These are phyloP conservation scores for Elegia similella DNA, from an alignment of 2,888 invertebrate genomes.

Conservation along the genomic window DNA sequence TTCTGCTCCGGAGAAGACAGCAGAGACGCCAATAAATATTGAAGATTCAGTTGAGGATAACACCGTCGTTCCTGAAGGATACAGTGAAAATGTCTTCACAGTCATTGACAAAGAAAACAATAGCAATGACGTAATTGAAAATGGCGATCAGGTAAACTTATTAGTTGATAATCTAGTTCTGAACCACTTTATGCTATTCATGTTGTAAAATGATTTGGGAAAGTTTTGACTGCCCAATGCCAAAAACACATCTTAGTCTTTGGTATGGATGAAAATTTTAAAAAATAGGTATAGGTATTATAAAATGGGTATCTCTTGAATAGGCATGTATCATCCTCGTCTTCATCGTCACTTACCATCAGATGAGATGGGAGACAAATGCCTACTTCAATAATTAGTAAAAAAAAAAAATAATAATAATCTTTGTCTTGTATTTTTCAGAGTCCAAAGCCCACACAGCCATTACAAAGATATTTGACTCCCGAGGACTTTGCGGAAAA, in stretches of 20 bases:
- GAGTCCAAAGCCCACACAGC: conserved; percentile 30
- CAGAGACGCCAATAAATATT: conserved; percentile 7
- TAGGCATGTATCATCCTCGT: no score
- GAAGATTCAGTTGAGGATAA: not conserved
- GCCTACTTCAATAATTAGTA: no score
- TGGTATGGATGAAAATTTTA: no score
- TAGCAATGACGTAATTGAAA: conserved; percentile 26
- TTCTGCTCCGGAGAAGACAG: conserved; percentile 18
- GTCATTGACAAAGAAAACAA: conserved; percentile 49
- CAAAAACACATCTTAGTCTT: no score
- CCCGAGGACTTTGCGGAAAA: conserved; percentile 22
- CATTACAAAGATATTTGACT: conserved; percentile 31
- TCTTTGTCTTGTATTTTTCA: conserved; percentile 30
- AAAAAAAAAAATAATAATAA: not conserved
- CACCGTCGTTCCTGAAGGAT: conserved; percentile 33
- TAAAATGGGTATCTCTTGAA: no score
- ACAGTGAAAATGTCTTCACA: conserved; percentile 70
- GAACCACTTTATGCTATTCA: no score
- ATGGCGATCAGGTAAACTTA: conserved; percentile 37
- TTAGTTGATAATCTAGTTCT: not conserved
- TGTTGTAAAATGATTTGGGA: no score
- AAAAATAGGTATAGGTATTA: no score
- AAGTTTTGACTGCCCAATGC: no score
- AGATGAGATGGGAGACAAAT: no score
- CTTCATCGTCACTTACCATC: no score